Base-by-base conservation (phyloP, 2,113 vertebrate species). In the Nibea coibor region DNA sequence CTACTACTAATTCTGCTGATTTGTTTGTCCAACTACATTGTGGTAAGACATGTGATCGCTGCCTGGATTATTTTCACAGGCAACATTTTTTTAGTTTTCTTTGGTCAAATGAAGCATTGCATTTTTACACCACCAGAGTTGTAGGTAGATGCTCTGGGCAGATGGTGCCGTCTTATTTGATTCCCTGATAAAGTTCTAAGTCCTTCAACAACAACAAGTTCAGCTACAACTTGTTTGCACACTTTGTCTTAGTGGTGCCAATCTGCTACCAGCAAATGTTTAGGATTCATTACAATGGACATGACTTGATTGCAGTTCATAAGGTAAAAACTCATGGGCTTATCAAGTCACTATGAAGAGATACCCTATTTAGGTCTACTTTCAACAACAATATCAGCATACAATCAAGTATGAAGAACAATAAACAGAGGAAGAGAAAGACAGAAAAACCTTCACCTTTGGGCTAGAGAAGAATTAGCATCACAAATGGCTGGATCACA, bases 381-480 rank as follows among this genome's bases (percentile, higher is more conserved):
- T 69, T 39, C 7, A 39, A 39, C 58, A 62, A 57, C 57, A 75
- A 70, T 39, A 31, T 10, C 15, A 12, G 10, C 9, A 17, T 8
- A 61, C 26, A 78, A 42, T 10, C 47, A 24, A 65, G 26, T 39
- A 20, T 14, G 1, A 15, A 72, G 10, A 53, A 43, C 26, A 28
- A 14, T 43, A 83, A 74, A 58, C 45, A 58, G 24, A 56, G 35
- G 35, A 45, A 53, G 17, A 66, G 9, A 75, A 31, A 77, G 63
- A 69, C 4, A 51, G 43, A 61, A 39, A 61, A 64, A 61, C 64
- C 12, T 17, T 77, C 75, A 73, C 80, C 67, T 81, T 72, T 76
- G 77, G 53, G n/a, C 67, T 75, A 42, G n/a, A n/a, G n/a, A 47
- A 78, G 76, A 82, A 87, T 92, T 86, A 84, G 43, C 87, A 88